Base-by-base conservation (phyloP, 2,797 vertebrate species). In the Merluccius polli region DNA sequence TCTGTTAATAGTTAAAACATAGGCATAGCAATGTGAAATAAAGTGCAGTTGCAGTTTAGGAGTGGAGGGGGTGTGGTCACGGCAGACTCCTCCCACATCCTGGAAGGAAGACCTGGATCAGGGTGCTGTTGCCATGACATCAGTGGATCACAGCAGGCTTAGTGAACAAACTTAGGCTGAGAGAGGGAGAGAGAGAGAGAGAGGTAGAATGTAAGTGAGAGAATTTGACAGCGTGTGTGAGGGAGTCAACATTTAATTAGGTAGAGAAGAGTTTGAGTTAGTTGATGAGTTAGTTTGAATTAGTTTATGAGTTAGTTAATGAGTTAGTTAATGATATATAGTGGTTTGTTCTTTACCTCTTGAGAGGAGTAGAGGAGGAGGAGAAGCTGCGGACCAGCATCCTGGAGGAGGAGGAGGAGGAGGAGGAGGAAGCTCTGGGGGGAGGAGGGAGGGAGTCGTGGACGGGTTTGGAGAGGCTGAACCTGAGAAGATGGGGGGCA, bases 141-240 rank as follows among this genome's bases (percentile, higher is more conserved):
- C 84, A 88, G 77, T 84, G 83, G 73, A 85, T 78, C 24, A 83
- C 18, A 29, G 88, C 72, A 1, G 84, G 74, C 68, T 80, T 79
- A 52, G 71, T 74, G 81, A 90, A 87, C 72, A 89, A 77, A 21
- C 84, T 87, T 80, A 89, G 87, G 9, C 89, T 90, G 78, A 4
- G 16, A 77, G 32, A 80, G 24, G 73, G 36, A 52, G 29, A 59
- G 18, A 70, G 74, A 32, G 65, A 68, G 73, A 63, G 11, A 29
- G 32, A 35, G 18, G 48, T 52, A n/a, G 48, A 21, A n/a, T 21
- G 18, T 52, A 52, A 63, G 7, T 63, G 52, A 63, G n/a, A 63
- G 52, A 63, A 63, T 0, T 63, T 5, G 52, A 15, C n/a, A 63
- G 52, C 27, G n/a, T 63, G 52, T 63, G 52, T 63, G 52, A 63